Conservation (phyloP, 2,113 vertebrate species). For the Hylia prasina region DNA sequence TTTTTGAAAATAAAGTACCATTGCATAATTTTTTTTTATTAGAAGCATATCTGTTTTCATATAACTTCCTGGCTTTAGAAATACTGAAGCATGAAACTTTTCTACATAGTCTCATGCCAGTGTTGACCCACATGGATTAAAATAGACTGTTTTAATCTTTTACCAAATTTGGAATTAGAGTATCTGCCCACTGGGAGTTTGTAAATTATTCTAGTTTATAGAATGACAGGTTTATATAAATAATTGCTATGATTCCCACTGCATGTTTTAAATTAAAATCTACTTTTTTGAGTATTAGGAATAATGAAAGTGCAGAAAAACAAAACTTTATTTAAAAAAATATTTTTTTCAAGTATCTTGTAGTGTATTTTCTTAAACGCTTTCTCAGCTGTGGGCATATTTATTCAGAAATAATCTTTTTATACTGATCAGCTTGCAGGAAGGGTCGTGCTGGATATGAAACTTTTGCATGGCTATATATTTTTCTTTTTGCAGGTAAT, state of each 20-base stretch:
- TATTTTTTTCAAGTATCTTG: not conserved
- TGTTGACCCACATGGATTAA: slow-evolving; percentile 82
- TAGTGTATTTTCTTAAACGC: not conserved
- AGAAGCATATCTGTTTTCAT: slow-evolving; percentile 27
- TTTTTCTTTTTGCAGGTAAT: not conserved
- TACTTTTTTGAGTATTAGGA: slow-evolving; percentile 19
- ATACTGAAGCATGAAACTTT: slow-evolving; percentile 65
- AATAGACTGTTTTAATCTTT: slow-evolving; percentile 79
- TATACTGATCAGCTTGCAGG: not conserved
- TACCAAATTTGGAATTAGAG: slow-evolving; percentile 88
- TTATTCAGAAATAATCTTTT: not conserved
- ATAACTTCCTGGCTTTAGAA: slow-evolving; percentile 45
- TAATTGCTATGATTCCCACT: slow-evolving; percentile 68
- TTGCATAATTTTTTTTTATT: slow-evolving; percentile 8
- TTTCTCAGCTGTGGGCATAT: not conserved
- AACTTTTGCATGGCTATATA: not conserved
- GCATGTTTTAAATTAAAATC: slow-evolving; percentile 64
- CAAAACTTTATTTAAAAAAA: not conserved
- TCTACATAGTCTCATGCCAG: slow-evolving; percentile 78
- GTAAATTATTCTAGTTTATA: slow-evolving; percentile 76
- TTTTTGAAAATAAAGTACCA: slow-evolving; percentile 19
- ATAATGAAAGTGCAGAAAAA: not conserved
- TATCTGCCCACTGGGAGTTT: slow-evolving; percentile 74
- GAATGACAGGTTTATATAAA: slow-evolving; percentile 75
- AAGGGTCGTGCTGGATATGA: not conserved